Base-by-base conservation (phyloP, 2,888 invertebrate species). In the Clepsis dumicolana region DNA sequence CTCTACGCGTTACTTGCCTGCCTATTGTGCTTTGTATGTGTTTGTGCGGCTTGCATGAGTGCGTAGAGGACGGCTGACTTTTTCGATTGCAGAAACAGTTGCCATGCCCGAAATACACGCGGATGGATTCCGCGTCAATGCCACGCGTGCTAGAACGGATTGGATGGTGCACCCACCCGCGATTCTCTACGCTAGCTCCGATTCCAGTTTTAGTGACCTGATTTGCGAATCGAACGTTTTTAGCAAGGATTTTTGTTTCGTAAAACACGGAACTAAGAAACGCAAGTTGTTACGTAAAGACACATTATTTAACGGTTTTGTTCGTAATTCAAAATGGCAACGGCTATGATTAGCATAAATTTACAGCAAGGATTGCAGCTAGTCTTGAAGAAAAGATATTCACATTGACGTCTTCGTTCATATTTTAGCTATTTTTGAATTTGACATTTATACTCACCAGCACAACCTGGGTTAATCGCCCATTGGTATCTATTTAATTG, bases 91-190 rank as follows among this genome's bases (percentile, higher is more conserved):
- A 89, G 82, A 89, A 84, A 81, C 81, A 83, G 93, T 93, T 92
- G 88, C 93, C 82, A 93, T 89, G 91, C 90, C 91, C 90, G 83
- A 93, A 93, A 93, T 92, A 90, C 84, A 84, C 83, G 80, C 89
- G 88, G 85, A 91, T 88, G 86, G 86, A 88, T 85, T 86, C 87
- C 83, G 85, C 82, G 82, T 85, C 87, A 85, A 86, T 86, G 86
- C 85, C 85, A 86, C 85, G 83, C 82, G 63, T 44, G 52, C 68
- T 68, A 56, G 60, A 27, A 29, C 27, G 12, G 44, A 14, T 44
- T 32, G 18, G 21, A 44, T 50, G 57, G 50, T 68, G 68, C 68
- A 68, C 63, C 68, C 59, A 64, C 59, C 68, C 63, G 64, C 61
- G 54, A 48, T 61, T 25, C 59, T 68, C 61, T 62, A 56, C 57